phyloP scores from a whole-genome alignment of 2,797 vertebrate genomes.

The Neostethus bicornis region DNA sequence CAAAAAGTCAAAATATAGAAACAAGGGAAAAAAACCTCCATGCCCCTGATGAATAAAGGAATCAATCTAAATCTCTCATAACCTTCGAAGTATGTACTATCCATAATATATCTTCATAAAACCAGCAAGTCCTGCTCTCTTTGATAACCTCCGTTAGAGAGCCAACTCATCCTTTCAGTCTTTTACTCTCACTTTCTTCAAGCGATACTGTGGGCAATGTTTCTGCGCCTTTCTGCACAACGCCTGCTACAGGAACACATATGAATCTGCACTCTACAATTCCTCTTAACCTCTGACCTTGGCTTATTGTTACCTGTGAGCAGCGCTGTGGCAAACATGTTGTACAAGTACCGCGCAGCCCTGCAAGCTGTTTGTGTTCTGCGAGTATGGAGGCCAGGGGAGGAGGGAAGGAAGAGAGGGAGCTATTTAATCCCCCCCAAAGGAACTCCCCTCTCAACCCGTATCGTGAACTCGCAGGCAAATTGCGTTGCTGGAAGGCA shows the following conservation, averaged over 20 bases:
- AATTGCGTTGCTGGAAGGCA: constrained; percentile 82
- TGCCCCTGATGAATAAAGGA: constrained; percentile 1
- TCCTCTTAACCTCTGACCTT: constrained; percentile 82
- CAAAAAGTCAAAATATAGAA: neutral
- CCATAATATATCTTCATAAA: constrained; percentile 33
- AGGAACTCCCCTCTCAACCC: constrained; percentile 88
- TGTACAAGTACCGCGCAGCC: constrained; percentile 73
- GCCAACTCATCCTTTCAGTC: constrained; percentile 44
- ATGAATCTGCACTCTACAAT: constrained; percentile 72
- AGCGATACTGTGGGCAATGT: constrained; percentile 63
- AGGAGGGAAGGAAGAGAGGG: constrained; percentile 78
- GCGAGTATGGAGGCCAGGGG: constrained; percentile 73
- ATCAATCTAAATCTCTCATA: constrained; percentile 19
- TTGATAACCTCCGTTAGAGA: constrained; percentile 44
- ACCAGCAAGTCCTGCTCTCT: constrained; percentile 37
- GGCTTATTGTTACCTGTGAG: constrained; percentile 82
- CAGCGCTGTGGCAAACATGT: constrained; percentile 73
- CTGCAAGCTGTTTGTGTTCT: constrained; percentile 82
- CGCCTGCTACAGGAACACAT: constrained; percentile 72
- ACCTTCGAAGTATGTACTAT: constrained; percentile 21
- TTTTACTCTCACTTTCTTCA: constrained; percentile 59
- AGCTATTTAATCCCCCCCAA: constrained; percentile 87
- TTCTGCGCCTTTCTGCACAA: constrained; percentile 51
- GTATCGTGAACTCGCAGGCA: constrained; percentile 86
- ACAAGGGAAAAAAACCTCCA: constrained; percentile 5